Evolutionary conservation across 2,797 vertebrate genomes (phyloP), one percentile per base, ranked within the genome.

Genomic region (Scleropages formosus): DNA sequence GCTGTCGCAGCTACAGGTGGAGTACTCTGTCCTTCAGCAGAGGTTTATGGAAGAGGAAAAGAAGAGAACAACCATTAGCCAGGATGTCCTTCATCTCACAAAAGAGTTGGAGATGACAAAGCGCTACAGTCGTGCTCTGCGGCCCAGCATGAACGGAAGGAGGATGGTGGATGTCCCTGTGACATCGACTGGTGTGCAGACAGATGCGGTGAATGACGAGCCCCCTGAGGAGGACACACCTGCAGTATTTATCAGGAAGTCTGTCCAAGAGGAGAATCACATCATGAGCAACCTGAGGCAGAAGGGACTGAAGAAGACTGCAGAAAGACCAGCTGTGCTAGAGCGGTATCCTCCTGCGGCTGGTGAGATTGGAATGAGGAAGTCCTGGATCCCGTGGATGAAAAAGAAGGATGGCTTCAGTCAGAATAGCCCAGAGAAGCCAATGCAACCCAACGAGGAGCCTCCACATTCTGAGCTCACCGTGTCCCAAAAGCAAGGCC

Each of bases 301-400:
- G 79, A 97, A 94, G 71, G 95, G 94, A 58, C 80, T 98, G 75
- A 98, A 95, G 83, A 98, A 96, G 77, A 85, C 90, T 16, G 66
- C 77, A 11, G 91, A 92, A 77, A 92, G 91, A 71, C 89, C 90
- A 13, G 89, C 93, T 0, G 92, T 94, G 13, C 86, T 96, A 1
- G 97, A 98, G 79, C 93, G 95, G 73, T 96, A 94, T 11, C 92
- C 94, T 75, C 95, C 96, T 0, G 92, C 96, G 10, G 84, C 93
- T 0, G 90, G 93, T 27, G 97, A 99, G 77, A 86, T 96, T 15
- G 86, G 91, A 8, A 88, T 95, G 80, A 94, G 97, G 81, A 98
- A 96, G 85, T 98, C 97, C 46, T 99, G 96, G 95, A 98, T 98
- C 85, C 97, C 98, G 0, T 98, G 97, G 96, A 97, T 97, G 89